These are phyloP conservation scores for Geotria australis DNA, from an alignment of 2,797 vertebrate genomes.

Conservation along the genomic window DNA sequence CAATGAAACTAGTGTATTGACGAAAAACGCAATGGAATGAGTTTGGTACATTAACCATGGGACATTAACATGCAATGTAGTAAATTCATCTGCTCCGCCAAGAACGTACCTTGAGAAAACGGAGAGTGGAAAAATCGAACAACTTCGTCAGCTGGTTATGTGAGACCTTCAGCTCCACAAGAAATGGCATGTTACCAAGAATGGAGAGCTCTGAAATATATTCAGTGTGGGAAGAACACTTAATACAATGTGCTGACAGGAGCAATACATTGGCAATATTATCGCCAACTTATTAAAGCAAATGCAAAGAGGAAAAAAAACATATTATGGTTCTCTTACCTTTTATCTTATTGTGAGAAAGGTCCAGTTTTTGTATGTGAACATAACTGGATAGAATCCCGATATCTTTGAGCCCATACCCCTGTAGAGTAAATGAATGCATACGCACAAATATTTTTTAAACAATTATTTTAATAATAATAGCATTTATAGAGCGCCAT, in stretches of 20 bases:
- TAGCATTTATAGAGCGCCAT: too few species aligned
- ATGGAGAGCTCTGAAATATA: too few species aligned
- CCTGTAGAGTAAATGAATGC: conserved; percentile 11
- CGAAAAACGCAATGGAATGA: too few species aligned
- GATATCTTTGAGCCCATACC: conserved; percentile 19
- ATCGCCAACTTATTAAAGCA: not conserved
- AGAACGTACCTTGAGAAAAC: not conserved
- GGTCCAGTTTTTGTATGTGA: conserved; percentile 48
- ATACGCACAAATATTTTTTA: not conserved
- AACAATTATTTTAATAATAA: too few species aligned
- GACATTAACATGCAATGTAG: too few species aligned
- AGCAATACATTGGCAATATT: not conserved
- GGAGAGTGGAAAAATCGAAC: not conserved
- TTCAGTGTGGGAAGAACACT: not conserved
- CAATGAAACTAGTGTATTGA: too few species aligned
- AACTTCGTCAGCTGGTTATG: not conserved
- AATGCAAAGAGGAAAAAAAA: not conserved
- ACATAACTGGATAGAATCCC: conserved; percentile 29
- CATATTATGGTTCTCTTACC: conserved; percentile 15
- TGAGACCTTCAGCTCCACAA: not conserved
- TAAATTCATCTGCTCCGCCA: too few species aligned
- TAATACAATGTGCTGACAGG: not conserved
- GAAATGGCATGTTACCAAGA: not conserved
- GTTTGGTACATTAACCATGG: too few species aligned
- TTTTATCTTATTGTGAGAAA: conserved; percentile 51